phyloP scores from a whole-genome alignment of 1,140 invertebrate genomes.

The Drosophila insularis region DNA sequence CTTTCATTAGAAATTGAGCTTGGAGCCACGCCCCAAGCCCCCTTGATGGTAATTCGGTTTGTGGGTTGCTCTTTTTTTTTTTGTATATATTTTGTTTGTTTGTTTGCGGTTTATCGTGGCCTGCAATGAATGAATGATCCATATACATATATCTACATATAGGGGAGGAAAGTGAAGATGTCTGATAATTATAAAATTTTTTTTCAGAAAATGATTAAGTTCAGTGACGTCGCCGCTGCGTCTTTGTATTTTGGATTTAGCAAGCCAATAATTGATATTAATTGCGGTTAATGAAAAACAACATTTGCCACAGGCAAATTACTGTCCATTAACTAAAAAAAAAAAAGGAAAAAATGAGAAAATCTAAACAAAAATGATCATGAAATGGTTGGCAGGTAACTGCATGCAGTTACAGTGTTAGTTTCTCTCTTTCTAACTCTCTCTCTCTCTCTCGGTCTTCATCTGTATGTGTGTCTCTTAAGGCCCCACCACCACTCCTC shows the following conservation, averaged over 20 bases:
- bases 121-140: too few relatives aligned
- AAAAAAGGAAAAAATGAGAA: not conserved
- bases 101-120: not conserved
- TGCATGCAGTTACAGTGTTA: not conserved
- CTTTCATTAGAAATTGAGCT: constrained; percentile 74
- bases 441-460: too few relatives aligned
- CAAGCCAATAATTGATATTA: constrained; percentile 65
- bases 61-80: not conserved
- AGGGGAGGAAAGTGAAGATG: constrained; percentile 7
- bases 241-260: constrained; percentile 40
- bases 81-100: not conserved
- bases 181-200: constrained; percentile 2
- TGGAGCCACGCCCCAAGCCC: constrained; percentile 37
- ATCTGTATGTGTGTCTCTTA: not conserved
- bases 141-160: not conserved
- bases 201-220: constrained; percentile 10
- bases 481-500: not conserved
- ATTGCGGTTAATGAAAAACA: constrained; percentile 69
- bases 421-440: not conserved
- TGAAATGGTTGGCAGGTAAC: constrained; percentile 1
- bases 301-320: constrained; percentile 49
- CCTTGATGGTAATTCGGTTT: constrained; percentile 2
- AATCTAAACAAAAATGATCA: constrained; percentile 1
- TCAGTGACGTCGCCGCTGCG: constrained; percentile 42
- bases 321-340: constrained; percentile 39